Base-by-base conservation (phyloP, 1,140 invertebrate genomes). In the Leptinotarsa undecemlineata region DNA sequence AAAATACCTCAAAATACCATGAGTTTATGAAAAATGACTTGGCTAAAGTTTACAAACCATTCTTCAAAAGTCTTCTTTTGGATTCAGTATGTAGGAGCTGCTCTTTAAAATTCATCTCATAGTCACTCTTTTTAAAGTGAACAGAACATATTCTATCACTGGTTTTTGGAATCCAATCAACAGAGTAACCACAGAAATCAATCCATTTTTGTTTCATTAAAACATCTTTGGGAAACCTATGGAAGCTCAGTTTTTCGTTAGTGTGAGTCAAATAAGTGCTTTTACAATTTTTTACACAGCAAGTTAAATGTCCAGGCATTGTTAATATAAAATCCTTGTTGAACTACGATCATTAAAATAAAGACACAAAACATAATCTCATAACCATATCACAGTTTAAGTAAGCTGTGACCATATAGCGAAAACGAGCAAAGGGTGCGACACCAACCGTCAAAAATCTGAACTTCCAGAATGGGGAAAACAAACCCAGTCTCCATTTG, bases 121-220 rank as follows among this genome's bases (percentile, higher is more conserved):
- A 76, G 61, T 76, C 71, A 3, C 42, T 51, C 4, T 23, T 23
- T 47, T 73, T 57, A 57, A 76, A 76, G 48, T 76, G 75, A 42
- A 62, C 63, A 51, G 71, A 68, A n/a, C 75, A 76, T 20, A 76
- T 76, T 57, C 75, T 19, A 68, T 76, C 74, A 14, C 62, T 73
- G 17, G 4, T 11, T 42, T 42, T 48, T 20, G 48, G 14, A 48
- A 14, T 19, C 26, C 19, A 76, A 23, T 17, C 61, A 63, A 61
- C 75, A 61, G 73, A 73, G 14, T 67, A 23, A 42, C 60, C 68
- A 61, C 63, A 76, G 4, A 23, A 57, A 33, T 19, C 20, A 13
- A 68, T 42, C 75, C 75, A 76, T 76, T 73, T 48, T 61, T 76
- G 68, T 20, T 47, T 4, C 4, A 73, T 69, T 42, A 47, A 23